These are phyloP conservation scores for Phasianus colchicus DNA, from an alignment of 2,113 vertebrate genomes.

Conservation along the genomic window DNA sequence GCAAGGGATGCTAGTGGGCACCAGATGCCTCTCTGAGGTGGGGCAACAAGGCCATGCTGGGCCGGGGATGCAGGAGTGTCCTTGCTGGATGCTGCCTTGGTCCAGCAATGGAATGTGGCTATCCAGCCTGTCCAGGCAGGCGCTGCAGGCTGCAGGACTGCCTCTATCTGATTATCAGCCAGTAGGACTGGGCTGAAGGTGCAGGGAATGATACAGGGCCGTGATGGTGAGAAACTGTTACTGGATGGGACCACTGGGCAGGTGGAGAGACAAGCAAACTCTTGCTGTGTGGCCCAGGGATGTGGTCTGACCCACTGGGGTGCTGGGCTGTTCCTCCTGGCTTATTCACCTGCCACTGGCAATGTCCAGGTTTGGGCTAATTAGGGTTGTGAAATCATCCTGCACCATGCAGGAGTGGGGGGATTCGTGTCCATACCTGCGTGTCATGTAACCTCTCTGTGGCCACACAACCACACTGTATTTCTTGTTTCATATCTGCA, in stretches of 20 bases:
- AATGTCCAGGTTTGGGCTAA: neutral
- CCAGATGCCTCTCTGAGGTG: no score
- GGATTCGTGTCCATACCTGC: neutral
- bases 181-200: no score
- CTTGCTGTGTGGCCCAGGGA: neutral
- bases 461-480: neutral
- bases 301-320: accelerated
- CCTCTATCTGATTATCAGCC: no score
- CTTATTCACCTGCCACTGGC: neutral
- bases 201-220: no score
- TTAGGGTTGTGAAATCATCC: neutral
- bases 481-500: neutral
- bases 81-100: no score
- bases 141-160: no score
- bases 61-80: no score
- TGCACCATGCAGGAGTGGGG: accelerated
- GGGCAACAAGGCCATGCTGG: no score
- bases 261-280: neutral
- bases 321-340: neutral
- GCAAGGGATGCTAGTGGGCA: no score
- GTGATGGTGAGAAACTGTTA: no score
- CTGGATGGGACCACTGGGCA: neutral
- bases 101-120: no score
- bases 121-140: no score
- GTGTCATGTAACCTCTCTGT: neutral